Evolutionary conservation across 2,113 vertebrate genomes (phyloP), one percentile per base, ranked within the genome.

Genomic region (Calypte anna): DNA sequence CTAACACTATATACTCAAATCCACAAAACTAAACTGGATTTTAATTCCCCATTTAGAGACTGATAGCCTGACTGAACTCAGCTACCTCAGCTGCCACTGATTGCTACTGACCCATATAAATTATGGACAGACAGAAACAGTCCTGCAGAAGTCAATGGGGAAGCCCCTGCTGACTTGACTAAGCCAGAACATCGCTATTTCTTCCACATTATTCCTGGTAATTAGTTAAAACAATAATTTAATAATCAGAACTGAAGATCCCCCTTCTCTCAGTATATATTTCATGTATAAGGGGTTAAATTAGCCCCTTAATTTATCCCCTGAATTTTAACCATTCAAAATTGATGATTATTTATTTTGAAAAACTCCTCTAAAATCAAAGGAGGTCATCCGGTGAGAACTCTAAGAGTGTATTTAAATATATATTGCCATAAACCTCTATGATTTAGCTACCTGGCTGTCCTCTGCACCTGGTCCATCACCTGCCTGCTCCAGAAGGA

Each of bases 321-420:
- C 40, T 40, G 40, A 40, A 40, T 40, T 40, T 40, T 40, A 91
- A 2, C 21, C 3, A 64, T n/a, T 82, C 66, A 88, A 62, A 94
- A 79, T 40, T 25, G 31, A 24, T 58, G 28, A 67, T 12, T 21
- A 64, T 89, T 91, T 90, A 67, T 64, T 84, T 50, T 73, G 36
- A 72, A 88, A 93, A 72, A 78, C 40, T 86, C 73, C 25, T 66
- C 67, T 91, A 90, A 95, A 92, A 90, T 44, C 75, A 81, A 88
- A 87, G 23, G 12, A 88, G 23, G 68, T 70, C n/a, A 48, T 53
- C 25, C 62, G n/a, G 25, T 55, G 84, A 91, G 40, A 81, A 88
- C 36, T 55, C 69, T 69, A 87, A 53, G 63, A 91, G 36, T 36
- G 77, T 40, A 70, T 80, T 92, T 84, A 86, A 93, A 92, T 33